Percentiles rank a stretch among this genome's conserved stretches.
Conservation (phyloP, 2,797 vertebrate genomes). For the Bufotes viridis region DNA sequence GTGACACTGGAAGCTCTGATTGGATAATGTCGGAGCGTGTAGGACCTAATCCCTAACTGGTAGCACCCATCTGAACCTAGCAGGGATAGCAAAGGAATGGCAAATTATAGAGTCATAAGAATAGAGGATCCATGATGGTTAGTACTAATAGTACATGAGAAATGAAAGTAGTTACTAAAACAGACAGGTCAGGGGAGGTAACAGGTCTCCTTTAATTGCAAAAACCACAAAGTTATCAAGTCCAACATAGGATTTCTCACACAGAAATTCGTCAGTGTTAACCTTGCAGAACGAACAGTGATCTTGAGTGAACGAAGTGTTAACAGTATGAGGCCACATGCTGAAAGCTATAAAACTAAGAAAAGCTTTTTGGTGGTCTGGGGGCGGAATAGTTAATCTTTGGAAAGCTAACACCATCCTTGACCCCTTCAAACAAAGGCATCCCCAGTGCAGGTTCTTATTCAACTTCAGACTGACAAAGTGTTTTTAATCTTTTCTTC, state of each 20-base stretch:
- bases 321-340: background rate
- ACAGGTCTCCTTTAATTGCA: background rate
- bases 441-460: conserved; percentile 91
- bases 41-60: no score
- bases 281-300: background rate
- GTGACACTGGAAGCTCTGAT: no score
- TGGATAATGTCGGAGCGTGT: no score
- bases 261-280: background rate
- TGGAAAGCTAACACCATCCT: conserved; percentile 68
- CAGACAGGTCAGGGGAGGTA: no score
- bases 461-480: conserved; percentile 98
- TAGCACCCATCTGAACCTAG: no score
- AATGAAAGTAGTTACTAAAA: no score
- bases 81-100: no score
- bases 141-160: no score
- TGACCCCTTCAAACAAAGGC: conserved; percentile 76
- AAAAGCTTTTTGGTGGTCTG: conserved; percentile 58
- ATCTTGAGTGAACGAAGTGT: background rate
- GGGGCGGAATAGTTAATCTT: conserved; percentile 50
- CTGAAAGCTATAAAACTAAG: conserved; percentile 51
- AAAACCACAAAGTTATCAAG: background rate
- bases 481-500: conserved; percentile 99
- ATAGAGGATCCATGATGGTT: no score
- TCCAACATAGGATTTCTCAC: background rate
- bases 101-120: no score